Percentiles rank a stretch among this genome's conserved stretches.
phyloP scores from a whole-genome alignment of 2,797 vertebrate species.

The Erethizon dorsatum region DNA sequence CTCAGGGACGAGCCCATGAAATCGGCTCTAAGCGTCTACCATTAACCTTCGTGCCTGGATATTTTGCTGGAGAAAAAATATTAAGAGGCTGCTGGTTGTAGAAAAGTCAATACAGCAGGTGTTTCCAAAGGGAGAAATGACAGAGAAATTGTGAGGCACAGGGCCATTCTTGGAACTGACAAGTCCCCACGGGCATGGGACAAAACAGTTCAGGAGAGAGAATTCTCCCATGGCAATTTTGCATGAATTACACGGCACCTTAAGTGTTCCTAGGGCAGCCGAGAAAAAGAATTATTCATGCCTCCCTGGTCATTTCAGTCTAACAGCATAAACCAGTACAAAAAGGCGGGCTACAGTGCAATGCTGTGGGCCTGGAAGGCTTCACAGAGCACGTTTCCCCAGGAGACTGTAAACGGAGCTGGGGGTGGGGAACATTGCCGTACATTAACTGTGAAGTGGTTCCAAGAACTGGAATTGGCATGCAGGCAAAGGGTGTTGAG shows the following conservation, averaged over 20 bases:
- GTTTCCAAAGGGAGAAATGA: constrained; percentile 47
- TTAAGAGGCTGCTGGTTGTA: constrained; percentile 53
- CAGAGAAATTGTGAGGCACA: neutral
- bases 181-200: neutral
- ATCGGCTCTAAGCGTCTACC: neutral
- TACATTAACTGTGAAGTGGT: constrained; percentile 55
- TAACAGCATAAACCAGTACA: neutral
- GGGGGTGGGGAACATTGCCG: constrained; percentile 5
- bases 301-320: constrained; percentile 63
- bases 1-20: neutral
- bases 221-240: constrained; percentile 73
- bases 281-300: constrained; percentile 74
- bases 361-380: neutral
- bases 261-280: constrained; percentile 54
- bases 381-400: neutral
- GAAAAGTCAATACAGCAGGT: constrained; percentile 77
- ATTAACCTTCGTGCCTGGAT: constrained; percentile 56
- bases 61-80: constrained; percentile 49
- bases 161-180: constrained; percentile 58
- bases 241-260: constrained; percentile 74
- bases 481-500: neutral
- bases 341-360: neutral
- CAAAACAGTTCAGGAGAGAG: constrained; percentile 49
- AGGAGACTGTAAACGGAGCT: constrained; percentile 4
- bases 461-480: constrained; percentile 67